Conservation (phyloP, 2,888 invertebrate genomes). For the Brachypalpus laphriformis region DNA sequence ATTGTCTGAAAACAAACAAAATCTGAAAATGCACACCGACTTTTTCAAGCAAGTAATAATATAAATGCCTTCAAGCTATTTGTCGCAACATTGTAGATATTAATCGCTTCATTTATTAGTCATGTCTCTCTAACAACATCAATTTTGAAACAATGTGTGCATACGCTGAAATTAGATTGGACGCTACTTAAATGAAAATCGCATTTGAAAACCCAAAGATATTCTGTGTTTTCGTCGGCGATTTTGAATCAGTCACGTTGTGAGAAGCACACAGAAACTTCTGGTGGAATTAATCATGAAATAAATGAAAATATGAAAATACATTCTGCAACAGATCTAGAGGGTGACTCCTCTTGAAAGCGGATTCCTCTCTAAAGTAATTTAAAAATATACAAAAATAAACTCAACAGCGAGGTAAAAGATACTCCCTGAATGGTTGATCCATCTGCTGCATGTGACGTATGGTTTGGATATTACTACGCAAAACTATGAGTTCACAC, state of each 20-base stretch:
- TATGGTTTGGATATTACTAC: not conserved
- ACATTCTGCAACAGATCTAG: not conserved
- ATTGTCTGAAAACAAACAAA: not conserved
- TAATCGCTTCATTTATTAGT: conserved; percentile 6
- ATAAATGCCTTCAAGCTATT: not conserved
- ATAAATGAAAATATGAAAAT: conserved; percentile 25
- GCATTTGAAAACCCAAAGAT: not conserved
- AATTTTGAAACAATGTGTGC: conserved; percentile 12
- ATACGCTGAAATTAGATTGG: not conserved
- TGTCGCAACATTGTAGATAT: not conserved
- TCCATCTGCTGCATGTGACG: not conserved
- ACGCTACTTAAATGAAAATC: not conserved
- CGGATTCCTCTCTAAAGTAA: not conserved
- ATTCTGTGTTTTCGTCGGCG: not conserved
- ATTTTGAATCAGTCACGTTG: not conserved
- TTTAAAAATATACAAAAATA: not conserved
- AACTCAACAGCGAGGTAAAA: not conserved
- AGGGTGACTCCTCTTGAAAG: not conserved
- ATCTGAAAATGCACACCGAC: not conserved
- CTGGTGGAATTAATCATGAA: not conserved
- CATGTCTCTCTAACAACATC: not conserved
- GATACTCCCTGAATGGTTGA: not conserved
- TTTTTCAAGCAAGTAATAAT: not conserved
- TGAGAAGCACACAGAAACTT: not conserved
- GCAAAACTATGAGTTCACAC: conserved; percentile 44